Percentiles rank a stretch among this genome's conserved stretches.
phyloP scores from a whole-genome alignment of 2,797 vertebrate genomes.

The Melopsittacus undulatus region DNA sequence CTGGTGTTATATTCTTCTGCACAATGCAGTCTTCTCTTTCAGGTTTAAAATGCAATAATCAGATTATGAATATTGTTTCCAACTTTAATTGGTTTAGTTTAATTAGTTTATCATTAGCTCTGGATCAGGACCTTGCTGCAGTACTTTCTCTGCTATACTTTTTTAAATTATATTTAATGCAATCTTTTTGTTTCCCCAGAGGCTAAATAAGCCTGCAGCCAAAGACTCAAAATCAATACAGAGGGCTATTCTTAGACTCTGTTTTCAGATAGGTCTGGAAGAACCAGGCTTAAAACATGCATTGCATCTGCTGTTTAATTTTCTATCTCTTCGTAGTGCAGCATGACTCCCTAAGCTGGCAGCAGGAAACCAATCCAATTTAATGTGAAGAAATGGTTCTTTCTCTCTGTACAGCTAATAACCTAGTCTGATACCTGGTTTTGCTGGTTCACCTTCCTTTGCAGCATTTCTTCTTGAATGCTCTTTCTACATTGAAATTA shows the following conservation, averaged over 20 bases:
- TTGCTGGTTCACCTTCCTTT: neutral
- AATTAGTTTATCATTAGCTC: neutral
- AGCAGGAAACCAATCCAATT: neutral
- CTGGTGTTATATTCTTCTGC: neutral
- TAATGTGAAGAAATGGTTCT: neutral
- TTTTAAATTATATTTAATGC: constrained; percentile 18
- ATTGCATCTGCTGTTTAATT: neutral
- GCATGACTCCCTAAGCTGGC: neutral
- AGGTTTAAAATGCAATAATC: neutral
- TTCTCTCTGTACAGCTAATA: neutral
- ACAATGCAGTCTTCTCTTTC: neutral
- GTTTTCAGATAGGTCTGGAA: neutral
- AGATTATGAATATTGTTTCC: neutral
- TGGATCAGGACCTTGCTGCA: constrained; percentile 6
- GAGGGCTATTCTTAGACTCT: neutral
- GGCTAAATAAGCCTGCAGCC: neutral
- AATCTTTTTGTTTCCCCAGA: neutral
- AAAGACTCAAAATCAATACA: neutral
- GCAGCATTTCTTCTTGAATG: neutral
- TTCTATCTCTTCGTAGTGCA: neutral
- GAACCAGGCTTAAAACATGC: neutral
- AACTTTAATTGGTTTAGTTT: neutral
- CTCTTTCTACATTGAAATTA: neutral
- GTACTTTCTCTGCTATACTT: neutral
- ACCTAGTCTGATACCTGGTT: neutral